Evolutionary conservation across 1,140 invertebrate species (phyloP).

Genomic region (Hyles euphorbiae): DNA sequence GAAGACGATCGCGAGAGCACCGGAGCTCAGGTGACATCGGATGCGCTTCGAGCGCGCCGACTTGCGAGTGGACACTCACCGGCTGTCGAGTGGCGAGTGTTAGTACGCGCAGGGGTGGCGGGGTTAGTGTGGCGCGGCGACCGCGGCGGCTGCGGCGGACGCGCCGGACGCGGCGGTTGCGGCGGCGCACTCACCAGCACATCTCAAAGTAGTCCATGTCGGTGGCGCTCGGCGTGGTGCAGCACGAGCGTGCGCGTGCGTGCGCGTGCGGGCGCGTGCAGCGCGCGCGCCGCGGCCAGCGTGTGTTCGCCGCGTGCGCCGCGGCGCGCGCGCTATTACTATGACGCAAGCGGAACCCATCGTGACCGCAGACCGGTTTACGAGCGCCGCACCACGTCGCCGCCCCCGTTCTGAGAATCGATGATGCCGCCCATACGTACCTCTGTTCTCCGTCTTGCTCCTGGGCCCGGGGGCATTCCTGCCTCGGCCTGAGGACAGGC

Average conservation of each 20-base stretch:
- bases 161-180: too few species aligned
- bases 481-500: slow-evolving; percentile 95
- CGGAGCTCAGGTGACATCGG: slow-evolving; percentile 13
- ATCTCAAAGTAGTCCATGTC: slow-evolving; percentile 68
- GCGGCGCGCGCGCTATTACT: slow-evolving; percentile 17
- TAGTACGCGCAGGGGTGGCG: slow-evolving; percentile 23
- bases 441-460: slow-evolving; percentile 82
- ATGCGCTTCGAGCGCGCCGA: slow-evolving; percentile 13
- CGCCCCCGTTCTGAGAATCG: slow-evolving; percentile 10
- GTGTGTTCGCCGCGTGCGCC: slow-evolving; percentile 14
- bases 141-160: slow-evolving; percentile 15
- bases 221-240: too few species aligned
- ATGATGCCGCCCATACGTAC: slow-evolving; percentile 61
- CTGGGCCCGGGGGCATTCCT: slow-evolving; percentile 88
- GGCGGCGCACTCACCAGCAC: slow-evolving; percentile 49
- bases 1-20: too few species aligned
- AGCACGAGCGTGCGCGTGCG: slow-evolving; percentile 29
- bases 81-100: too few species aligned
- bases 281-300: slow-evolving; percentile 22
- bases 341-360: slow-evolving; percentile 51
- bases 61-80: too few species aligned
- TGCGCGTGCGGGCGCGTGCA: slow-evolving; percentile 33
- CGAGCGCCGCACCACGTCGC: slow-evolving; percentile 22
- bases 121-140: slow-evolving; percentile 4
- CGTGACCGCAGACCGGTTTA: slow-evolving; percentile 44